phyloP scores from a whole-genome alignment of 2,113 vertebrate species.

The Oryzias javanicus region DNA sequence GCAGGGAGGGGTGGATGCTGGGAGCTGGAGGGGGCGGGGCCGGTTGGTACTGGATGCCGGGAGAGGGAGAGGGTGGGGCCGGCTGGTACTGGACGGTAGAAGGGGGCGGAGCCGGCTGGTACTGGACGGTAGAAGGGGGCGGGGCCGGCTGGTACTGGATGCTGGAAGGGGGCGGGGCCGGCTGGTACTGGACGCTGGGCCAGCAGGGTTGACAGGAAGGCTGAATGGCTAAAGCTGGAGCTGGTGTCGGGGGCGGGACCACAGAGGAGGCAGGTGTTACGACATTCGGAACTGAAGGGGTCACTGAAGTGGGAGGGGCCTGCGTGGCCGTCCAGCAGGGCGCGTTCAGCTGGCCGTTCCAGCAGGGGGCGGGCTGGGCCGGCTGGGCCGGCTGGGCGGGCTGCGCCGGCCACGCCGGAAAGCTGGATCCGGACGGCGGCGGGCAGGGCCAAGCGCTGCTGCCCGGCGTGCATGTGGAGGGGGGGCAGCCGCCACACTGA shows the following conservation, averaged over 20 bases:
- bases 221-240: slow-evolving; percentile 9
- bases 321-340: slow-evolving; percentile 61
- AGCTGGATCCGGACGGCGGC: slow-evolving; percentile 36
- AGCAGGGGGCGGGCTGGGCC: slow-evolving; percentile 64
- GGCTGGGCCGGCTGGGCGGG: slow-evolving; percentile 62
- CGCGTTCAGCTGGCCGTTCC: slow-evolving; percentile 66
- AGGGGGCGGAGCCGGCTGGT: slow-evolving; percentile 30
- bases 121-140: slow-evolving; percentile 15
- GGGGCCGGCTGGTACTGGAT: slow-evolving; percentile 38
- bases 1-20: slow-evolving; percentile 31
- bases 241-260: slow-evolving; percentile 19
- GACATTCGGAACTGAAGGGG: slow-evolving; percentile 18
- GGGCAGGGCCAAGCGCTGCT: slow-evolving; percentile 62
- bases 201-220: slow-evolving; percentile 61
- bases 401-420: slow-evolving; percentile 61
- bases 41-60: slow-evolving; percentile 14
- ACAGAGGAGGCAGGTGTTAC: slow-evolving; percentile 30
- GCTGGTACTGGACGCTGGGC: slow-evolving; percentile 52
- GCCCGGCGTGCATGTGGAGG: slow-evolving; percentile 68
- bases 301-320: slow-evolving; percentile 28
- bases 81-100: slow-evolving; percentile 35
- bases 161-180: slow-evolving; percentile 20
- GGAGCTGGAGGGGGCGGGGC: slow-evolving; percentile 23
- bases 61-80: slow-evolving; percentile 7
- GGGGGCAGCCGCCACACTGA: slow-evolving; percentile 69